A percentile compares a stretch with the other conserved stretches of the same genome.
Evolutionary conservation across 2,113 vertebrate genomes (phyloP).

Genomic region (Lynx canadensis): DNA sequence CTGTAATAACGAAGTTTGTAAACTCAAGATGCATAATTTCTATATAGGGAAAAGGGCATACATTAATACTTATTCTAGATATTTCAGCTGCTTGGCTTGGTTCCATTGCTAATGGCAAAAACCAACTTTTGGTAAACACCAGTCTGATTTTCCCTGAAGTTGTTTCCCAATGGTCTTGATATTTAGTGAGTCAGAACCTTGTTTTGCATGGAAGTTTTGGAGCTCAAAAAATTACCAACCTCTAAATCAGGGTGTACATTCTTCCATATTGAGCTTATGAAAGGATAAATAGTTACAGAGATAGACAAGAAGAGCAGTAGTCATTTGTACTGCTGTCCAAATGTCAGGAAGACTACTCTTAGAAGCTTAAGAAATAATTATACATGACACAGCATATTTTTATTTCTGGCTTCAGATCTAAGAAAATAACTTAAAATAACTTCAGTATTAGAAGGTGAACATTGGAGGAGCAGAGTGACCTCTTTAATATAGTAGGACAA

Average conservation of each 20-base stretch:
- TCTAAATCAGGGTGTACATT: neutral
- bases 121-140: neutral
- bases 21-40: neutral
- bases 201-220: neutral
- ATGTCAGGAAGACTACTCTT: neutral
- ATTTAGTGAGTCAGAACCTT: conserved; percentile 19
- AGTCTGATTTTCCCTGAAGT: neutral
- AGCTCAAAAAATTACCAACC: neutral
- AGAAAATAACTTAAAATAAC: conserved; percentile 49
- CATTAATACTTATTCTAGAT: neutral
- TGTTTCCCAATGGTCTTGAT: neutral
- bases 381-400: neutral
- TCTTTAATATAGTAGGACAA: neutral
- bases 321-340: neutral
- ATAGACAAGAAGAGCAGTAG: neutral
- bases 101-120: neutral
- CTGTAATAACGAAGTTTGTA: neutral
- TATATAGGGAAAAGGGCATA: neutral
- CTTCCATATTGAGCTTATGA: neutral
- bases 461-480: neutral
- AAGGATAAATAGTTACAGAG: neutral
- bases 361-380: neutral
- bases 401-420: conserved; percentile 33
- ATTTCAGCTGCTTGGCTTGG: conserved; percentile 5
- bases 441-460: neutral